A percentile compares a stretch with the other conserved stretches of the same genome.
Conservation (phyloP, 1,140 invertebrate genomes). For the Doryteuthis pealeii region DNA sequence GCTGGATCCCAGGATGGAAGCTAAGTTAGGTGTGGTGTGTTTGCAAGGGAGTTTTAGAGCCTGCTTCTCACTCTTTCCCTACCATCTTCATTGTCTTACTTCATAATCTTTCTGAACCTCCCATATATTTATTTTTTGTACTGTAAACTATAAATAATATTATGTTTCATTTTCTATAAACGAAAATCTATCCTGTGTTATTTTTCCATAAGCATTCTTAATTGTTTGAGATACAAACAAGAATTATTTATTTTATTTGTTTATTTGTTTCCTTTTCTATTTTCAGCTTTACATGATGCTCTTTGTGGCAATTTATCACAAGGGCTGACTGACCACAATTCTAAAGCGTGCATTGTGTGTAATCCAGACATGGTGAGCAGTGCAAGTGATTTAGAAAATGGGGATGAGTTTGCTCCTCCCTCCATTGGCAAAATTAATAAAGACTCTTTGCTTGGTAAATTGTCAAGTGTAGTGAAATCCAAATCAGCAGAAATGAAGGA, state of each 20-base stretch:
- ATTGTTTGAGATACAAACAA: too few relatives aligned
- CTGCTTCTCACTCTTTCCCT: too few relatives aligned
- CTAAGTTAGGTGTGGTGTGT: too few relatives aligned
- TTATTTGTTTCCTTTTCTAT: not conserved
- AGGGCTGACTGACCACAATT: constrained; percentile 80
- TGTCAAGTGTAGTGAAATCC: constrained; percentile 73
- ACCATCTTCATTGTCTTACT: too few relatives aligned
- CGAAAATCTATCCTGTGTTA: too few relatives aligned
- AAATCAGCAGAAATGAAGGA: constrained; percentile 91
- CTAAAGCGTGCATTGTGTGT: constrained; percentile 78
- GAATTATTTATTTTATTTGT: constrained; percentile 6
- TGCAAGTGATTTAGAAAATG: constrained; percentile 44
- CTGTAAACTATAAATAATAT: too few relatives aligned
- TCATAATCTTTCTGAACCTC: too few relatives aligned
- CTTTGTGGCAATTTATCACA: constrained; percentile 77
- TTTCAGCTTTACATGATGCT: constrained; percentile 78
- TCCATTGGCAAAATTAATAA: constrained; percentile 24
- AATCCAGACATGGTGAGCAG: constrained; percentile 42
- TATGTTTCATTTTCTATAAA: too few relatives aligned
- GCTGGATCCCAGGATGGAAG: too few relatives aligned
- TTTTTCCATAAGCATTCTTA: too few relatives aligned
- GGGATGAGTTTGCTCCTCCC: constrained; percentile 38
- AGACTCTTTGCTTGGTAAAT: constrained; percentile 55
- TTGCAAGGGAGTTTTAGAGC: too few relatives aligned
- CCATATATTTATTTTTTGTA: too few relatives aligned